phyloP scores from a whole-genome alignment of 1,140 invertebrate genomes.

The Venturia canescens region DNA sequence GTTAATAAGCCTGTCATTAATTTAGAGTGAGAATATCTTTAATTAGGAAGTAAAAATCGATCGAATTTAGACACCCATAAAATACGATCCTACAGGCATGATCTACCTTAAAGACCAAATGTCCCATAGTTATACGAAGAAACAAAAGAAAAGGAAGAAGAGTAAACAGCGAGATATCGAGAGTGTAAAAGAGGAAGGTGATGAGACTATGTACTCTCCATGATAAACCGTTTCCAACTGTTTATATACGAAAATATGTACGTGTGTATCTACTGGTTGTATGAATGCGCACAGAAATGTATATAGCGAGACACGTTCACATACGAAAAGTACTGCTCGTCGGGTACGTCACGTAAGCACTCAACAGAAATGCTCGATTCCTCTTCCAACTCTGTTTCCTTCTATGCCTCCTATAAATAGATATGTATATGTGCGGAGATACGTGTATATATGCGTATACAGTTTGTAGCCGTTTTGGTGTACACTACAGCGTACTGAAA shows the following conservation, averaged over 20 bases:
- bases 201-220: background rate
- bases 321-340: constrained; percentile 48
- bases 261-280: background rate
- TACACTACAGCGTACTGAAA: background rate
- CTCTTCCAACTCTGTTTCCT: background rate
- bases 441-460: background rate
- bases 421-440: background rate
- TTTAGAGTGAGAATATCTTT: too few relatives aligned
- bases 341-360: constrained; percentile 54
- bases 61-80: too few relatives aligned
- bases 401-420: background rate
- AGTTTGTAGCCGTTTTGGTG: background rate
- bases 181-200: constrained; percentile 7
- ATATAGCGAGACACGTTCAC: background rate
- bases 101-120: too few relatives aligned
- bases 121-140: background rate
- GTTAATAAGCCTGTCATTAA: too few relatives aligned
- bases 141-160: background rate
- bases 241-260: constrained; percentile 4
- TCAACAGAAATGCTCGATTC: constrained; percentile 54
- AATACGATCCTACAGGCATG: too few relatives aligned
- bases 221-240: constrained; percentile 24
- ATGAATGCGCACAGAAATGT: background rate
- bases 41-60: too few relatives aligned
- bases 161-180: background rate